A percentile compares a stretch with the other conserved stretches of the same genome.
Evolutionary conservation across 2,888 invertebrate species (phyloP).

Genomic region (Arge pagana): DNA sequence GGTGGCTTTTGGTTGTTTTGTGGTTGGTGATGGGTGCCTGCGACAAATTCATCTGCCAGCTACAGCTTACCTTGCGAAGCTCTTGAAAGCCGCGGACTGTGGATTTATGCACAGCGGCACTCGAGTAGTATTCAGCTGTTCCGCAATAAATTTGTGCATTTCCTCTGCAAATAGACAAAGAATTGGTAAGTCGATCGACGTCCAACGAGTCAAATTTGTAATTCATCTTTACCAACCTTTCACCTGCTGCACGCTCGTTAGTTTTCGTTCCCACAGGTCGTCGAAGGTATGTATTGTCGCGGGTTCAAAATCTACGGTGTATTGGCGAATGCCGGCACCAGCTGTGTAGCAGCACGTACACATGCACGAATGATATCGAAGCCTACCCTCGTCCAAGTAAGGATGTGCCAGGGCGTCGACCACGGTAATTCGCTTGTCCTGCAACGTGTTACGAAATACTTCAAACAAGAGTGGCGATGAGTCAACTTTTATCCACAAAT

Average conservation of each 20-base stretch:
- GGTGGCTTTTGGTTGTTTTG: constrained; percentile 23
- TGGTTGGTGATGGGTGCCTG: constrained; percentile 20
- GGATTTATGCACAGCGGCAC: constrained; percentile 99
- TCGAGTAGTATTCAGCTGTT: constrained; percentile 92
- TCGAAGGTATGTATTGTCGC: constrained; percentile 90
- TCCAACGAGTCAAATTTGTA: neutral
- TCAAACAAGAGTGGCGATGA: neutral
- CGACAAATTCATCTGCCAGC: constrained; percentile 40
- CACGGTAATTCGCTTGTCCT: constrained; percentile 93
- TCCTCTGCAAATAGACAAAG: constrained; percentile 83
- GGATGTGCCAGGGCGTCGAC: constrained; percentile 96
- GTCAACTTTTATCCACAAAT: neutral
- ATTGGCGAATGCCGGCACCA: constrained; percentile 79
- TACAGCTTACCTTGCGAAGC: constrained; percentile 95
- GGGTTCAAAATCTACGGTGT: constrained; percentile 88
- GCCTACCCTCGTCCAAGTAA: constrained; percentile 95
- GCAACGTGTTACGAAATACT: constrained; percentile 23
- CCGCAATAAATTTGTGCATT: constrained; percentile 98
- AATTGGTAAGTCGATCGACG: too few relatives aligned
- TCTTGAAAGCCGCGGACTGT: constrained; percentile 99
- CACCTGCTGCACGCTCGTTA: constrained; percentile 90
- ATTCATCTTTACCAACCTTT: constrained; percentile 70
- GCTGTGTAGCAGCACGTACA: constrained; percentile 95
- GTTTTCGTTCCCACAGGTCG: constrained; percentile 95
- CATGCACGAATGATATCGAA: constrained; percentile 99